Evolutionary conservation across 2,888 invertebrate genomes (phyloP).

Genomic region (Aethes cnicana): DNA sequence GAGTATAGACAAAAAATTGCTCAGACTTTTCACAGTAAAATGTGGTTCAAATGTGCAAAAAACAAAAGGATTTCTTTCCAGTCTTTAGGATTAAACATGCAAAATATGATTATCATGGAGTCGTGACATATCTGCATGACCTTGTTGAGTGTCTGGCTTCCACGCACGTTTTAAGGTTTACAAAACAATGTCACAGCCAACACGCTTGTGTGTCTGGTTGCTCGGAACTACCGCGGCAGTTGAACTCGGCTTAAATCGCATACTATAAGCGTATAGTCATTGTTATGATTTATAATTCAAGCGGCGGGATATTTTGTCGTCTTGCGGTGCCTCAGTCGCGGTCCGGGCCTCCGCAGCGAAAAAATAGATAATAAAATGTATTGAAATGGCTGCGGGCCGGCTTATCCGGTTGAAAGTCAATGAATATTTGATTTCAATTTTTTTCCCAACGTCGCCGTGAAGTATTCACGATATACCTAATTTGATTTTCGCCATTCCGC

Average conservation of each 20-base stretch:
- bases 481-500: constrained; percentile 81
- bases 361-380: constrained; percentile 82
- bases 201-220: constrained; percentile 22
- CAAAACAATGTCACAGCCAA: neutral
- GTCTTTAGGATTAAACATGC: neutral
- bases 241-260: constrained; percentile 21
- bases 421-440: constrained; percentile 83
- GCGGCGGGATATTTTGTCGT: constrained; percentile 47
- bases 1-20: constrained; percentile 48
- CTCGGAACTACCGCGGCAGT: constrained; percentile 13
- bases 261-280: constrained; percentile 16
- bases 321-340: constrained; percentile 44
- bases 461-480: constrained; percentile 82
- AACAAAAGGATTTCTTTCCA: constrained; percentile 22
- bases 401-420: constrained; percentile 82
- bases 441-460: constrained; percentile 80
- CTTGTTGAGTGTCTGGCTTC: neutral
- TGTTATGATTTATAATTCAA: constrained; percentile 46
- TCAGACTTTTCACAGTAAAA: constrained; percentile 33
- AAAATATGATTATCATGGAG: constrained; percentile 3
- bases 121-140: neutral
- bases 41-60: constrained; percentile 20
- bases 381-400: constrained; percentile 80
- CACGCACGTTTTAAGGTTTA: neutral
- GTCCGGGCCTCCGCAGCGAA: constrained; percentile 59